Base-by-base conservation (phyloP, 1,140 invertebrate genomes). In the Ooceraea biroi region DNA sequence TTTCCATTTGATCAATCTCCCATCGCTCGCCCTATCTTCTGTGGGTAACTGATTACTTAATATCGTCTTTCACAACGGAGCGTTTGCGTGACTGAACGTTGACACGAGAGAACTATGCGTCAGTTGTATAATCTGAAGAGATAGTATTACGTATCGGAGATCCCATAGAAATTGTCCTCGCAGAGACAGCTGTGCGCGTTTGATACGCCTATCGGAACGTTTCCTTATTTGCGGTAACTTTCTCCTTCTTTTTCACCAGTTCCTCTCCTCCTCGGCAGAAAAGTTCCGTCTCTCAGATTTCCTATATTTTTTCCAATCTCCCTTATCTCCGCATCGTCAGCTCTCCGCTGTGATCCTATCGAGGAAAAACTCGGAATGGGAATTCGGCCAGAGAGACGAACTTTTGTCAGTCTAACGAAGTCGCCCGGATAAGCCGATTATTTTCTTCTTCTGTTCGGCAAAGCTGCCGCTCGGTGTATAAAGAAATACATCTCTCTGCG, bases 321-420 rank as follows among this genome's bases (percentile, higher is more conserved):
- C 30, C 65, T 84, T 84, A 84, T 84, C 74, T 80, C 52, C 57
- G 74, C 65, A 84, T 84, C 76, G 83, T 80, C 83, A 84, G 76
- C 65, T 80, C 61, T 36, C 36, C 46, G 41, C 44, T 12, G 44
- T 22, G 52, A 71, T 83, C 66, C 41, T 48, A 72, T 50, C 46
- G 48, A 25, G 50, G 63, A 82, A 84, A 66, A 82, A 85, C 22
- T 65, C 69, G 46, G 19, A 61, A 87, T 69, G 63, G 46, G 63
- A 87, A 85, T 36, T 85, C 63, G 85, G 66, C 72, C 52, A 52
- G 73, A 52, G 73, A 55, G 36, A 71, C 61, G 66, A 82, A 89
- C 88, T 89, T 88, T 88, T 84, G 87, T 85, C 87, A 57, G 80
- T 86, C 83, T 71, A 88, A 88, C 86, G 72, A 88, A 88, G 68